These are phyloP conservation scores for Pachyrhynchus sulphureomaculatus DNA, from an alignment of 1,140 invertebrate genomes.

Conservation along the genomic window DNA sequence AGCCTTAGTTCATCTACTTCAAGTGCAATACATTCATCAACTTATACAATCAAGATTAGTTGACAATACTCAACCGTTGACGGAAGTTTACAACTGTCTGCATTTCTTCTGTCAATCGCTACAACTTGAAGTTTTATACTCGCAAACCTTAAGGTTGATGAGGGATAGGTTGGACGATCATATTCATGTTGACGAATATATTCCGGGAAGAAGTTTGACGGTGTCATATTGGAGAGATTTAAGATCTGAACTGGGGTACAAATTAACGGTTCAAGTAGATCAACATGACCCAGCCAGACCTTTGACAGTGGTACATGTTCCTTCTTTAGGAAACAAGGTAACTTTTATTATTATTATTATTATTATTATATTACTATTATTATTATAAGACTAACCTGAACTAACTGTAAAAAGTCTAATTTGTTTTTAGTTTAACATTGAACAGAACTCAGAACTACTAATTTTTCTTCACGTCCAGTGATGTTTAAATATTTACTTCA, in stretches of 20 bases:
- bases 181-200: slow-evolving; percentile 91
- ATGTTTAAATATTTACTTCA: too few relatives aligned
- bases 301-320: slow-evolving; percentile 83
- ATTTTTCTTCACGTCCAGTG: too few relatives aligned
- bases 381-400: background rate
- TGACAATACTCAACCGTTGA: slow-evolving; percentile 75
- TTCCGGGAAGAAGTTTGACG: slow-evolving; percentile 81
- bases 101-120: slow-evolving; percentile 95
- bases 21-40: slow-evolving; percentile 91
- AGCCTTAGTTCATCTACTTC: slow-evolving; percentile 87
- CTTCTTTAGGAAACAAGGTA: slow-evolving; percentile 65
- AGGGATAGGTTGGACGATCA: slow-evolving; percentile 86
- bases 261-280: slow-evolving; percentile 86
- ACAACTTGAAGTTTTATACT: slow-evolving; percentile 93
- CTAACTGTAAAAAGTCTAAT: too few relatives aligned
- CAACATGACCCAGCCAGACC: slow-evolving; percentile 77
- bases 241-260: slow-evolving; percentile 82
- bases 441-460: too few relatives aligned
- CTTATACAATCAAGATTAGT: slow-evolving; percentile 86
- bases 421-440: too few relatives aligned
- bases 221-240: slow-evolving; percentile 94
- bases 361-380: slow-evolving; percentile 2
- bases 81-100: slow-evolving; percentile 84
- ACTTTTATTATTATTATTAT: slow-evolving; percentile 1
- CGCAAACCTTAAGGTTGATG: slow-evolving; percentile 87